Evolutionary conservation across 2,888 invertebrate genomes (phyloP).

Genomic region (Apoderus coryli): DNA sequence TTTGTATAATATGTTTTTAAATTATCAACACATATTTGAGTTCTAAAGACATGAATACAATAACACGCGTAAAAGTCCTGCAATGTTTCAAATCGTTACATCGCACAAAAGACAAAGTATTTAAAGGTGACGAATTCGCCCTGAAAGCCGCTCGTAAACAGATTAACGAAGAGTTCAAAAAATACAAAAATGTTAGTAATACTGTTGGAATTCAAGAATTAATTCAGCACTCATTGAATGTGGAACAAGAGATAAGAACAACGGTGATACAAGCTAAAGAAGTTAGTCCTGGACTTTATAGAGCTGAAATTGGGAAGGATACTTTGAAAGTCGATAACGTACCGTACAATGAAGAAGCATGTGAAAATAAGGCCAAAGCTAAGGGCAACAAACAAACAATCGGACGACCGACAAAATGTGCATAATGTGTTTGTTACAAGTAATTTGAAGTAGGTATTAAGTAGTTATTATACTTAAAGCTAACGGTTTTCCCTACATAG

Average conservation of each 20-base stretch:
- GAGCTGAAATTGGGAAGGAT: conserved; percentile 44
- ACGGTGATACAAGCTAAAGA: conserved; percentile 60
- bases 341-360: conserved; percentile 26
- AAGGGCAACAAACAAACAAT: no score
- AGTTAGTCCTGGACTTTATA: conserved; percentile 50
- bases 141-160: conserved; percentile 47
- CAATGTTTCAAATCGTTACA: conserved; percentile 59
- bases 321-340: conserved; percentile 49
- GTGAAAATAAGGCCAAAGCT: no score
- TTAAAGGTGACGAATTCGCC: conserved; percentile 49
- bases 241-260: conserved; percentile 53
- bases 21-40: no score
- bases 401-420: no score
- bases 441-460: no score
- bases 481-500: no score
- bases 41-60: no score
- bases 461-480: no score
- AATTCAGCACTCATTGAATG: conserved; percentile 49
- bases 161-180: conserved; percentile 62
- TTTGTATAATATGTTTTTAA: no score
- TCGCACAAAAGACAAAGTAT: conserved; percentile 48
- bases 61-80: no score
- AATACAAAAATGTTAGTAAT: conserved; percentile 48
- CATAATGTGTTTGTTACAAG: no score
- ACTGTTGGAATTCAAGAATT: conserved; percentile 48